phyloP scores from a whole-genome alignment of 92 coral and sea anemone genomes.

The Desmophyllum pertusum region DNA sequence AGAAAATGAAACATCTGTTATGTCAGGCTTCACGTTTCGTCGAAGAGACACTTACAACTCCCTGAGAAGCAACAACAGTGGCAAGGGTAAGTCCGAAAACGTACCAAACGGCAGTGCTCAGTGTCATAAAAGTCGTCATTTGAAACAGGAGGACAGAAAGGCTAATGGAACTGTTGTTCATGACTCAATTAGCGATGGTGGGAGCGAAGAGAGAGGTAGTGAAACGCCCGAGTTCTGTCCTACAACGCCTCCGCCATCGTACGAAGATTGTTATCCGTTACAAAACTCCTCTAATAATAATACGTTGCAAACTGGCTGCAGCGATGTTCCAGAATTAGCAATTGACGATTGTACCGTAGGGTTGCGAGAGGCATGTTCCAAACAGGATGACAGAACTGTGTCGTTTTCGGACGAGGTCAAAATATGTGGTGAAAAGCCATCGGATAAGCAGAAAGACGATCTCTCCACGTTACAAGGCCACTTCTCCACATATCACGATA shows the following conservation, averaged over 20 bases:
- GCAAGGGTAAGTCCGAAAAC: background rate
- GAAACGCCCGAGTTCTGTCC: conserved; percentile 41
- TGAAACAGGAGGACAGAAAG: conserved; percentile 15
- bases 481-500: conserved; percentile 70
- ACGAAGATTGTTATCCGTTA: conserved; percentile 8
- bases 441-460: background rate
- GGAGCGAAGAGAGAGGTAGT: conserved; percentile 42
- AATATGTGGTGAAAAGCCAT: conserved; percentile 22
- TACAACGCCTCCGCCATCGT: conserved; percentile 25
- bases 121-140: conserved; percentile 13
- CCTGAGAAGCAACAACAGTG: background rate
- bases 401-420: conserved; percentile 28
- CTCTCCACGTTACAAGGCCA: conserved; percentile 35
- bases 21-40: conserved; percentile 37
- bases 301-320: background rate
- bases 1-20: conserved; percentile 49
- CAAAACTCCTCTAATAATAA: background rate
- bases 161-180: conserved; percentile 18
- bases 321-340: background rate
- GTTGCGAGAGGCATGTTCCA: background rate
- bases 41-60: conserved; percentile 29
- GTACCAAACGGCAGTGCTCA: conserved; percentile 17
- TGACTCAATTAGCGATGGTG: conserved; percentile 42
- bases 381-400: conserved; percentile 23
- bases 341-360: background rate